A percentile compares a stretch with the other conserved stretches of the same genome.
These are phyloP conservation scores for Dicranocentrus wangi DNA, from an alignment of 2,888 invertebrate species.

Conservation along the genomic window DNA sequence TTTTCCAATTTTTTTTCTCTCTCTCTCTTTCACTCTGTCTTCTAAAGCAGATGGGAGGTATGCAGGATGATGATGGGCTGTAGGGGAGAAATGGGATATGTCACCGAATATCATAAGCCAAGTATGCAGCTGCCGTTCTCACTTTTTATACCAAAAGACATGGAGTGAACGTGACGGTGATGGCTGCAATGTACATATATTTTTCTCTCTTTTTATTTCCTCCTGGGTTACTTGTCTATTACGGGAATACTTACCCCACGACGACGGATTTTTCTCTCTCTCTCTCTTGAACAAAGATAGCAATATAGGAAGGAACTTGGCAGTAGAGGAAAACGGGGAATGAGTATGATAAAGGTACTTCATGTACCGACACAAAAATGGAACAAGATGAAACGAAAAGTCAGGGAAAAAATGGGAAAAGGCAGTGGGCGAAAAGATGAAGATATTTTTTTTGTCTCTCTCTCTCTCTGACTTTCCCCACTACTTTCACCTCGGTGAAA, in stretches of 20 bases:
- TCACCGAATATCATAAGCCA: slow-evolving; percentile 8
- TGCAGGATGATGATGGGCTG: too few species aligned
- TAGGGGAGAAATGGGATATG: slow-evolving; percentile 21
- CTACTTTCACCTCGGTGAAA: too few species aligned
- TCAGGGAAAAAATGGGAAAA: background rate
- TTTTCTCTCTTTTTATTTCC: too few species aligned
- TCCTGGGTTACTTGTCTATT: slow-evolving; percentile 29
- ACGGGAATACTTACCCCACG: background rate
- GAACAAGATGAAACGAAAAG: background rate
- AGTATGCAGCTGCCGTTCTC: too few species aligned
- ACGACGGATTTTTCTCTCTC: background rate
- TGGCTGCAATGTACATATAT: too few species aligned
- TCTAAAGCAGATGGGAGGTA: too few species aligned
- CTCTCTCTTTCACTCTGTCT: background rate
- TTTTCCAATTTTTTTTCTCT: slow-evolving; percentile 5
- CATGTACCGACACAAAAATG: background rate
- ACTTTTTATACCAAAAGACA: too few species aligned
- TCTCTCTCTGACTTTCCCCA: too few species aligned
- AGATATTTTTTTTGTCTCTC: slow-evolving; percentile 1
- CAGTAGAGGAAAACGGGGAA: background rate
- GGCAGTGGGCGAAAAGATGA: slow-evolving; percentile 11
- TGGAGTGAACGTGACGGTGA: too few species aligned
- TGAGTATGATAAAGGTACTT: background rate
- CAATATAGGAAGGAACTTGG: slow-evolving; percentile 21
- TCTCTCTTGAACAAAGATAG: background rate